Evolutionary conservation across 2,113 vertebrate species (phyloP).

Genomic region (Antechinus stuartii): DNA sequence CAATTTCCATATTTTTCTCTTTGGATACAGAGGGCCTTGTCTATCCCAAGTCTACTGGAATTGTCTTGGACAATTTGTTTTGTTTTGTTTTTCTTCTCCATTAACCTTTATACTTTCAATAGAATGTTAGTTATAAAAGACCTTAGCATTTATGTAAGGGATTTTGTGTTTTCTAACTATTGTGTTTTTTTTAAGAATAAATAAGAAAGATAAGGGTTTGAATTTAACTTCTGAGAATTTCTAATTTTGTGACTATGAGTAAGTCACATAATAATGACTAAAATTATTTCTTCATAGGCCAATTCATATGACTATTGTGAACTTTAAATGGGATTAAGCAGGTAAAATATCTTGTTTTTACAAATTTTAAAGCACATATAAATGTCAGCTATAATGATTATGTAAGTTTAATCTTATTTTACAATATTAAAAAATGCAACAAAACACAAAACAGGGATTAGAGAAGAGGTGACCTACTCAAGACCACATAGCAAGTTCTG

Average conservation of each 20-base stretch:
- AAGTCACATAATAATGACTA: not conserved
- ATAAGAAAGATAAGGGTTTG: constrained; percentile 38
- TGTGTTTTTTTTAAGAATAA: not conserved
- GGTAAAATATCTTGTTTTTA: not conserved
- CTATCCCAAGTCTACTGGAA: too few species aligned
- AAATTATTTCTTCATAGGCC: not conserved
- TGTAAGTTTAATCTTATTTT: not conserved
- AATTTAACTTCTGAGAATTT: not conserved
- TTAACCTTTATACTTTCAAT: not conserved
- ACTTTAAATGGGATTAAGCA: not conserved
- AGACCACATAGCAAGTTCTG: not conserved
- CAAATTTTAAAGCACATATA: not conserved
- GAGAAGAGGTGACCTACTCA: not conserved
- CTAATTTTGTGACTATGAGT: not conserved
- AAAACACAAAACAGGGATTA: not conserved
- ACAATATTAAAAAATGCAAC: not conserved
- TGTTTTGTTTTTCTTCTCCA: not conserved
- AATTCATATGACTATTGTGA: not conserved
- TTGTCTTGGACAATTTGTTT: too few species aligned
- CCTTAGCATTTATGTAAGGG: not conserved
- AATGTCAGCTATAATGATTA: not conserved
- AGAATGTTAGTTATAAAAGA: not conserved
- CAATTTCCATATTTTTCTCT: too few species aligned
- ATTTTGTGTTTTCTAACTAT: not conserved
- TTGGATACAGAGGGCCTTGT: too few species aligned